Evolutionary conservation across 1,140 invertebrate species (phyloP).

Genomic region (Nebria ingens): DNA sequence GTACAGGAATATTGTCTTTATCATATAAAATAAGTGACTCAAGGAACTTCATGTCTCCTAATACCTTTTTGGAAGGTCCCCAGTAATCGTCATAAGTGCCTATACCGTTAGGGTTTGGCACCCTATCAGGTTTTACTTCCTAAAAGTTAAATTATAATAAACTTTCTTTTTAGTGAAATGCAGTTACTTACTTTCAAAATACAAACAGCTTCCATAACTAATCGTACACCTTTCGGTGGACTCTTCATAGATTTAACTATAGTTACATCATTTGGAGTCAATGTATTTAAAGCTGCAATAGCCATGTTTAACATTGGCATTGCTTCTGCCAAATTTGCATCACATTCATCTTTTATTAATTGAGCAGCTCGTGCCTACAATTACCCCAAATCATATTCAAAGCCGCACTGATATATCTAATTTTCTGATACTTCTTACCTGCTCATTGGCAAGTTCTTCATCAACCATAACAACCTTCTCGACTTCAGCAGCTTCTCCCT

Average conservation of each 20-base stretch:
- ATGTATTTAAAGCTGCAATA: slow-evolving; percentile 76
- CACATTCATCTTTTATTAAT: slow-evolving; percentile 92
- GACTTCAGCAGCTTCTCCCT: slow-evolving; percentile 70
- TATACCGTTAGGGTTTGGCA: slow-evolving; percentile 69
- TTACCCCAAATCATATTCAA: neutral
- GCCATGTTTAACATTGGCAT: slow-evolving; percentile 89
- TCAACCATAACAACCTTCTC: slow-evolving; percentile 53
- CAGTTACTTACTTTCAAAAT: slow-evolving; percentile 65
- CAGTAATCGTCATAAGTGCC: slow-evolving; percentile 81
- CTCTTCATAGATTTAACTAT: slow-evolving; percentile 97
- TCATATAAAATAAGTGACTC: slow-evolving; percentile 77
- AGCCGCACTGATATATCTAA: neutral
- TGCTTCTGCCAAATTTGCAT: slow-evolving; percentile 84
- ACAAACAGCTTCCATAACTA: slow-evolving; percentile 95
- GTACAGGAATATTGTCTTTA: slow-evolving; percentile 80
- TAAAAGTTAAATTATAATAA: slow-evolving; percentile 27
- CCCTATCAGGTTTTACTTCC: slow-evolving; percentile 74
- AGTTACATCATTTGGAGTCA: slow-evolving; percentile 86
- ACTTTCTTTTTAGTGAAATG: slow-evolving; percentile 8
- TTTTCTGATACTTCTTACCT: slow-evolving; percentile 26
- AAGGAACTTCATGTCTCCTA: slow-evolving; percentile 87
- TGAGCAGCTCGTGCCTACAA: slow-evolving; percentile 58
- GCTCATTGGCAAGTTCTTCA: slow-evolving; percentile 52
- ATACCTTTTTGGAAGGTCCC: slow-evolving; percentile 80
- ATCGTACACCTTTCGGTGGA: slow-evolving; percentile 83